Evolutionary conservation across 2,888 invertebrate species (phyloP).

Genomic region (Hypomecis atomaria): DNA sequence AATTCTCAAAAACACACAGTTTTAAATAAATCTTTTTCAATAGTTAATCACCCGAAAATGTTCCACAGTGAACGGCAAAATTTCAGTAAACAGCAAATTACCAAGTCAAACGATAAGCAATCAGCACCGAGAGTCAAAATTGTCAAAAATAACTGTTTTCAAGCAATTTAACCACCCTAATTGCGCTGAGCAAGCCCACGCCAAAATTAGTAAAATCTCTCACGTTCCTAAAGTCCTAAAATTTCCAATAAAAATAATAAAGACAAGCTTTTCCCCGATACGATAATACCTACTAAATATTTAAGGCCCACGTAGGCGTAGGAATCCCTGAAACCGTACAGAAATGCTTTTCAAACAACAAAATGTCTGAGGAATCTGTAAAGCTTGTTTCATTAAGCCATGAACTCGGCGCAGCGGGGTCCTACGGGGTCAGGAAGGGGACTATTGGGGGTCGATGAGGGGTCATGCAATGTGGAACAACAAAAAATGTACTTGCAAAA

Average conservation of each 20-base stretch:
- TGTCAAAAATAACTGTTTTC: neutral
- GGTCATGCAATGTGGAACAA: conserved; percentile 14
- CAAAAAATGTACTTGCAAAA: conserved; percentile 12
- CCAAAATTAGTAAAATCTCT: conserved; percentile 13
- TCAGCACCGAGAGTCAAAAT: too few relatives aligned
- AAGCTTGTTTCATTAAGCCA: conserved; percentile 30
- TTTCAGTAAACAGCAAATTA: neutral
- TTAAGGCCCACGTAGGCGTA: conserved; percentile 14
- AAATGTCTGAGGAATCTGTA: conserved; percentile 19
- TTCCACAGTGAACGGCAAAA: neutral
- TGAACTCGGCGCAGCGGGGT: conserved; percentile 10
- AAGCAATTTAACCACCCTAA: neutral
- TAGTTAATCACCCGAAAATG: too few relatives aligned
- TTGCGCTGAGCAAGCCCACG: conserved; percentile 7
- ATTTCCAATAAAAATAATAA: conserved; percentile 21
- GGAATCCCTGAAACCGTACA: conserved; percentile 16
- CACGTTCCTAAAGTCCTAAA: conserved; percentile 17
- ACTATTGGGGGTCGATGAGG: conserved; percentile 2
- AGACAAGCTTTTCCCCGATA: conserved; percentile 18
- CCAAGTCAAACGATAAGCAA: too few relatives aligned
- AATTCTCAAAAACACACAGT: too few relatives aligned
- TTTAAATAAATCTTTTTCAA: too few relatives aligned
- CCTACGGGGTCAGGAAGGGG: conserved; percentile 15
- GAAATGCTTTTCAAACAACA: conserved; percentile 16
- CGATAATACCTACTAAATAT: conserved; percentile 19